Evolutionary conservation across 2,113 vertebrate genomes (phyloP).

Genomic region (Bufo gargarizans): DNA sequence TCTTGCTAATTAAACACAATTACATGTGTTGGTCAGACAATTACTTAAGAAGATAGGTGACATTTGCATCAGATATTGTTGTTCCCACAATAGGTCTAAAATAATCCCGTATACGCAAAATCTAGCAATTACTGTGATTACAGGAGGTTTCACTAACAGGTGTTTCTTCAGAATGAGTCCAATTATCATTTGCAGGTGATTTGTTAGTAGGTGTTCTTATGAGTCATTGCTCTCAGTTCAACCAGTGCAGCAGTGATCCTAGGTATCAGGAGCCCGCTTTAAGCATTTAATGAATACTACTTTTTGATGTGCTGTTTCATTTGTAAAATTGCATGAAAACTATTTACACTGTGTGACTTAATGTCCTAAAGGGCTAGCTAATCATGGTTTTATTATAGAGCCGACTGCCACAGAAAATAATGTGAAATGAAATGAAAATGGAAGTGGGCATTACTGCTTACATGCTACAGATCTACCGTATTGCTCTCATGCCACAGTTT

Average conservation of each 20-base stretch:
- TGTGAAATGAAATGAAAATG: background rate
- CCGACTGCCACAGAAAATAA: background rate
- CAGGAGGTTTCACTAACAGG: background rate
- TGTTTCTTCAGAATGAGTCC: slow-evolving; percentile 5
- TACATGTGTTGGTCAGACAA: background rate
- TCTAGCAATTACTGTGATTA: background rate
- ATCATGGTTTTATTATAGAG: background rate
- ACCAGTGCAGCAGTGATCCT: background rate
- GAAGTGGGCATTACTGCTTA: background rate
- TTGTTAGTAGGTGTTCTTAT: slow-evolving; percentile 30
- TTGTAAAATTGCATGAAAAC: background rate
- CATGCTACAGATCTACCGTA: background rate
- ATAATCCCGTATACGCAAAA: background rate
- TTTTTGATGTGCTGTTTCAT: background rate
- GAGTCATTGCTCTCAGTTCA: background rate
- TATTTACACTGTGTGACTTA: background rate
- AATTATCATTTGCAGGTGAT: slow-evolving; percentile 16
- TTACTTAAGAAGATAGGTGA: background rate
- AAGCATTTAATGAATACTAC: background rate
- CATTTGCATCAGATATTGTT: background rate
- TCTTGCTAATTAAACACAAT: background rate
- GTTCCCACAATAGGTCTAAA: slow-evolving; percentile 23
- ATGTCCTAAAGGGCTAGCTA: background rate
- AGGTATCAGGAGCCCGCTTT: background rate
- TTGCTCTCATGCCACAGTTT: background rate